Base-by-base conservation (phyloP, 2,113 vertebrate genomes). In the Todiramphus saurophagus region DNA sequence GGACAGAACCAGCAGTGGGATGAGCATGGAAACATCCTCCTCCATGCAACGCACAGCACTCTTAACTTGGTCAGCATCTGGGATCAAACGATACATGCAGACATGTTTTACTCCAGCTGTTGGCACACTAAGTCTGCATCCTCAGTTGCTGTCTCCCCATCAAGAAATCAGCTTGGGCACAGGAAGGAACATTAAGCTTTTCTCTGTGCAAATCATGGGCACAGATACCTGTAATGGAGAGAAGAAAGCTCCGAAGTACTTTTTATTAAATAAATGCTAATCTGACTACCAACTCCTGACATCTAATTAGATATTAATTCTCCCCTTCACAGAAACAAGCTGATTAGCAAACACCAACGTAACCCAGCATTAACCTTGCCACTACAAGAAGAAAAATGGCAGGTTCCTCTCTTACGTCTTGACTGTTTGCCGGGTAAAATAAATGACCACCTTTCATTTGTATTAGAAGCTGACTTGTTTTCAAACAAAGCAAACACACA, bases 401-500 rank as follows among this genome's bases (percentile, higher is more conserved):
- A 96, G 93, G 58, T 63, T 92, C 89, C 94, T 94, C 95, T 86
- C 94, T 87, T 87, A 67, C 20, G 24, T 96, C 95, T 92, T 68
- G 86, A 89, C 96, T 96, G 93, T 97, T 96, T 97, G 96, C 94
- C 89, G 75, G 83, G 64, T 95, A 96, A 96, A 97, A 98, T 97
- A 97, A 98, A 98, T 97, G 94, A 96, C 78, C 95, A 96, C 95
- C 85, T 97, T 94, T 93, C 93, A 90, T 97, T 97, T 98, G 95
- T 94, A 93, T 93, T 96, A 97, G 97, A 95, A 97, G 92, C 74
- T 86, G 73, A 95, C 94, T 97, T 97, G 94, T 97, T 96, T 93
- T 94, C 86, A 91, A 96, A 97, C 96, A 96, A 98, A 97, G 95
- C 93, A 92, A 97, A 97, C 88, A 95, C 86, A 91, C 92, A 95